Evolutionary conservation across 2,797 vertebrate genomes (phyloP).

Genomic region (Pagetopsis macropterus): DNA sequence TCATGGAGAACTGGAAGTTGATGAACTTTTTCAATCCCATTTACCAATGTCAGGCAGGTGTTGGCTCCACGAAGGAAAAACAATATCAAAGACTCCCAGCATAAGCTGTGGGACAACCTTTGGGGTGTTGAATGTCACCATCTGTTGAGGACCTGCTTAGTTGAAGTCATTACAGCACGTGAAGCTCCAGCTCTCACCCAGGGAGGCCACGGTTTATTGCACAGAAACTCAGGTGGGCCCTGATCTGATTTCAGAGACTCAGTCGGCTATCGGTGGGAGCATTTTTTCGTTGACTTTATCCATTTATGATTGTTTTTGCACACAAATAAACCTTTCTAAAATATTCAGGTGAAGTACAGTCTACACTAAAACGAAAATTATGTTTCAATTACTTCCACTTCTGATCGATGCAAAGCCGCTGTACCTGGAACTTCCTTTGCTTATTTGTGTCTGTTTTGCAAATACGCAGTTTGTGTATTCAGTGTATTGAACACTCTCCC

Average conservation of each 20-base stretch:
- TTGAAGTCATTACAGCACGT: constrained; percentile 63
- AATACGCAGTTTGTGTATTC: constrained; percentile 34
- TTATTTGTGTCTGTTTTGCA: constrained; percentile 49
- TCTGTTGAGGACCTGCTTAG: constrained; percentile 74
- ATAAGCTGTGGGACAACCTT: constrained; percentile 63
- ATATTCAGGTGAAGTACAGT: constrained; percentile 29
- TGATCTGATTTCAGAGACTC: constrained; percentile 71
- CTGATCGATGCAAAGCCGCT: background rate
- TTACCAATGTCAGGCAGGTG: constrained; percentile 69
- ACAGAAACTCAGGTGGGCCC: constrained; percentile 70
- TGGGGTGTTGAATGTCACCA: constrained; percentile 80
- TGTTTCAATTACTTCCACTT: background rate
- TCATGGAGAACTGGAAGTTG: constrained; percentile 33
- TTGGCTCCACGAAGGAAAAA: constrained; percentile 58
- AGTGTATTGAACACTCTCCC: constrained; percentile 28
- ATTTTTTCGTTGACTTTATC: constrained; percentile 60
- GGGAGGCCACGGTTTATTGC: constrained; percentile 71
- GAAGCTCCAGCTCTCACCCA: constrained; percentile 42
- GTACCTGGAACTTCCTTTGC: constrained; percentile 2
- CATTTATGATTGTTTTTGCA: constrained; percentile 52
- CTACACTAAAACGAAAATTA: background rate
- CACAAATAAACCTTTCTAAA: constrained; percentile 25
- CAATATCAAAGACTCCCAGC: constrained; percentile 58
- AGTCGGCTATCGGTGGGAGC: constrained; percentile 37
- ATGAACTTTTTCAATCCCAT: constrained; percentile 31